Evolutionary conservation across 2,888 invertebrate genomes (phyloP).

Genomic region (Iphiclides podalirius): DNA sequence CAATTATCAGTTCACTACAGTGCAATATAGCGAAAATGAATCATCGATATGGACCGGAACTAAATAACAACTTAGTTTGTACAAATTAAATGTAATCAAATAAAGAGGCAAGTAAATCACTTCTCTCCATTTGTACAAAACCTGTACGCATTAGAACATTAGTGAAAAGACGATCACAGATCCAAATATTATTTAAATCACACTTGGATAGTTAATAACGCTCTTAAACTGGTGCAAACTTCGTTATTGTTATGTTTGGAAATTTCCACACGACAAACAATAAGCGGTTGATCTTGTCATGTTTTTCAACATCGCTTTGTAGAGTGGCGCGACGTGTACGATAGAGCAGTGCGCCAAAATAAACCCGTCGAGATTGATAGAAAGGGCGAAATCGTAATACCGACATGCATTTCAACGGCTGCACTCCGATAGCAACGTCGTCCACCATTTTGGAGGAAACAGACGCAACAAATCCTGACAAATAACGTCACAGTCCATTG

Average conservation of each 20-base stretch:
- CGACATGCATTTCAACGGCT: slow-evolving; percentile 3
- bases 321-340: slow-evolving; percentile 8
- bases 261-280: slow-evolving; percentile 64
- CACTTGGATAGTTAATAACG: too few species aligned
- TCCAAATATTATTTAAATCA: too few species aligned
- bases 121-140: too few species aligned
- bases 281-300: slow-evolving; percentile 39
- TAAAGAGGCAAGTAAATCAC: too few species aligned
- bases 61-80: background rate
- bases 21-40: background rate
- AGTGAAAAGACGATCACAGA: too few species aligned
- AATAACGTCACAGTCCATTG: background rate
- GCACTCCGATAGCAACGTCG: background rate
- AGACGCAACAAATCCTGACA: background rate
- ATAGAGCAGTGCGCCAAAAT: slow-evolving; percentile 14
- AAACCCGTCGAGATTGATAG: slow-evolving; percentile 7
- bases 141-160: too few species aligned
- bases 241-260: slow-evolving; percentile 54
- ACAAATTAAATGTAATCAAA: too few species aligned
- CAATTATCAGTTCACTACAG: background rate
- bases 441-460: background rate
- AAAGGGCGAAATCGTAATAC: slow-evolving; percentile 7
- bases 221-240: slow-evolving; percentile 22
- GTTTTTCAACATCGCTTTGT: slow-evolving; percentile 45
- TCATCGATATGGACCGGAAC: background rate